Evolutionary conservation across 2,797 vertebrate species (phyloP).

Genomic region (Lutjanus campechanus): DNA sequence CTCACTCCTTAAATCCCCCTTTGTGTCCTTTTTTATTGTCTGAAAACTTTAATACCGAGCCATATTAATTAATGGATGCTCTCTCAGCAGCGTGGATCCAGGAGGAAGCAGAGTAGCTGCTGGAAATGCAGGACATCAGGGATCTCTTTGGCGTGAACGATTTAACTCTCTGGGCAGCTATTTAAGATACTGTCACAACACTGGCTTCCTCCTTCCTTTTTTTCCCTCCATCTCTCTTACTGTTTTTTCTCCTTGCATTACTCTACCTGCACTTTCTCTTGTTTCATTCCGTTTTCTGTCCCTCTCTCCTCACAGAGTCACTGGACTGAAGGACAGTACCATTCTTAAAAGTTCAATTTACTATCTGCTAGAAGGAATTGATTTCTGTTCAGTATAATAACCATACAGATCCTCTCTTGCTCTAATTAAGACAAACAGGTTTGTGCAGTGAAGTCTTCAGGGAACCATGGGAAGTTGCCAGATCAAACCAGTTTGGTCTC

Average conservation of each 20-base stretch:
- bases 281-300: conserved; percentile 26
- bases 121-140: conserved; percentile 54
- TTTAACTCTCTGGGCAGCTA: conserved; percentile 34
- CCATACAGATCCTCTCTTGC: conserved; percentile 2
- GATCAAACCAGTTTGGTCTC: not conserved
- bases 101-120: conserved; percentile 34
- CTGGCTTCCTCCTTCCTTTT: conserved; percentile 5
- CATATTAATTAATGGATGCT: conserved; percentile 64
- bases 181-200: conserved; percentile 58
- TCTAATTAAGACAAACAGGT: conserved; percentile 28
- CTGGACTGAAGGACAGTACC: conserved; percentile 18
- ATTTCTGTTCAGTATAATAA: conserved; percentile 9
- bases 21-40: conserved; percentile 69
- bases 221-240: conserved; percentile 3
- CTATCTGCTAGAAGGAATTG: not conserved
- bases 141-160: conserved; percentile 48
- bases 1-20: conserved; percentile 58
- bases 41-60: conserved; percentile 60
- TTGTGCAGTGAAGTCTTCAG: not conserved
- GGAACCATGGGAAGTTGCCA: not conserved
- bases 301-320: conserved; percentile 1
- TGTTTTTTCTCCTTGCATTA: conserved; percentile 7
- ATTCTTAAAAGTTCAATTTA: conserved; percentile 14
- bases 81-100: conserved; percentile 36
- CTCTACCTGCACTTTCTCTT: conserved; percentile 13